A percentile compares a stretch with the other conserved stretches of the same genome.
Conservation (phyloP, 1,140 invertebrate genomes). For the Agrypnia vestita region DNA sequence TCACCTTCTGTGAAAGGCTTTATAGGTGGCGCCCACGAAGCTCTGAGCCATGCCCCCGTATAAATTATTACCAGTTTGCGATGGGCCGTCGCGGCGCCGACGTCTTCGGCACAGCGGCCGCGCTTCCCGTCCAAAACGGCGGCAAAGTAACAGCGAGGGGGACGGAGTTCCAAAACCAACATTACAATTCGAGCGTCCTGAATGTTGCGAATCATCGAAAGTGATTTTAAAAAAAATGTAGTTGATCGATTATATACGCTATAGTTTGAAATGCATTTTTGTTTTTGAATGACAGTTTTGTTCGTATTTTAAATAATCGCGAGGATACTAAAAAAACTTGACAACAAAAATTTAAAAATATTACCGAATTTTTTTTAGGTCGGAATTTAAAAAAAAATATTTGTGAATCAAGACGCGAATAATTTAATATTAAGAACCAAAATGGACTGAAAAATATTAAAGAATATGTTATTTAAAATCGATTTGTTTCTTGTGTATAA, state of each 20-base stretch:
- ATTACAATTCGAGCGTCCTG: background rate
- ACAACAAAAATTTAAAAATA: too few relatives aligned
- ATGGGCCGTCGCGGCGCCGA: constrained; percentile 44
- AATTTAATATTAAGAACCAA: background rate
- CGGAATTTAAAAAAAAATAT: too few relatives aligned
- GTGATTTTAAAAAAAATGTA: too few relatives aligned
- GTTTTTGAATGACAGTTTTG: too few relatives aligned
- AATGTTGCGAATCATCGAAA: background rate
- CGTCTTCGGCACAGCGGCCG: constrained; percentile 30
- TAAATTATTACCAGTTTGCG: constrained; percentile 49
- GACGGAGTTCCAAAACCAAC: constrained; percentile 15
- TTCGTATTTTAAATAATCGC: too few relatives aligned
- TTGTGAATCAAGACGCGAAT: background rate
- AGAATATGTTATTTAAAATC: too few relatives aligned
- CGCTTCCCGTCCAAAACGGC: constrained; percentile 9
- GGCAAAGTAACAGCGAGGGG: constrained; percentile 13
- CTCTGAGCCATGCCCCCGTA: constrained; percentile 6
- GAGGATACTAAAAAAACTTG: too few relatives aligned
- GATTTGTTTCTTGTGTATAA: too few relatives aligned
- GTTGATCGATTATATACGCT: too few relatives aligned
- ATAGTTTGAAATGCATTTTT: too few relatives aligned
- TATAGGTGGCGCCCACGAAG: constrained; percentile 8
- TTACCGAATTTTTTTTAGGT: too few relatives aligned
- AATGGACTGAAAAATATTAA: background rate
- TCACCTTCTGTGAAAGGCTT: background rate